Evolutionary conservation across 1,140 invertebrate genomes (phyloP), one percentile per base, ranked within the genome.

Genomic region (Drosophila rhopaloa): DNA sequence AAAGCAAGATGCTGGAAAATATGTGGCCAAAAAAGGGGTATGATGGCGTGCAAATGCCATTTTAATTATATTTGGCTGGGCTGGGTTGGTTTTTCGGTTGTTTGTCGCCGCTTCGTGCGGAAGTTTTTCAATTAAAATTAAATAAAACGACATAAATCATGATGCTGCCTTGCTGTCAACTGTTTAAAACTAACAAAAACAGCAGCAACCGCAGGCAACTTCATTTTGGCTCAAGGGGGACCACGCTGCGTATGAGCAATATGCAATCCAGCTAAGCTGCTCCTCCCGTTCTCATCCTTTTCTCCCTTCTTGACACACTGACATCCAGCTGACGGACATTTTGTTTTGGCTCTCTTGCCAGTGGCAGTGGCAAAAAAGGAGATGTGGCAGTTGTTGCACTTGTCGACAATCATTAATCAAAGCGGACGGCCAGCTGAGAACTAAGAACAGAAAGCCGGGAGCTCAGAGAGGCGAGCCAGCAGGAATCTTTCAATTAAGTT

Each of bases 81-180:
- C 70, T 11, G n/a, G 24, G 16, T 66, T 65, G 76, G 54, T 77
- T 47, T 40, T 43, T 76, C 50, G 67, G n/a, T 50, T 68, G 51
- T 58, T 58, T 79, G 54, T 50, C 63, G 65, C 51, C 67, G 35
- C 54, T 46, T 55, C 47, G 59, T 70, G 80, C 71, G 72, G 72
- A 80, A 88, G 79, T 88, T 88, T 86, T 83, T 88, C 84, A 88
- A 88, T 88, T 89, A 88, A 86, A 89, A 89, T 86, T 86, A 89
- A 88, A 89, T 88, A 89, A 86, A 86, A 81, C 67, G 83, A 88
- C 83, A 88, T 86, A 86, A 86, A 86, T 86, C 82, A 86, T 79
- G 83, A 59, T 46, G 43, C 41, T 35, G 37, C 13, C 24, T 37
- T 27, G 9, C 40, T 60, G 61, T 63, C 61, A 68, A 51, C 54